Base-by-base conservation (phyloP, 2,113 vertebrate species). In the Lampris incognitus region DNA sequence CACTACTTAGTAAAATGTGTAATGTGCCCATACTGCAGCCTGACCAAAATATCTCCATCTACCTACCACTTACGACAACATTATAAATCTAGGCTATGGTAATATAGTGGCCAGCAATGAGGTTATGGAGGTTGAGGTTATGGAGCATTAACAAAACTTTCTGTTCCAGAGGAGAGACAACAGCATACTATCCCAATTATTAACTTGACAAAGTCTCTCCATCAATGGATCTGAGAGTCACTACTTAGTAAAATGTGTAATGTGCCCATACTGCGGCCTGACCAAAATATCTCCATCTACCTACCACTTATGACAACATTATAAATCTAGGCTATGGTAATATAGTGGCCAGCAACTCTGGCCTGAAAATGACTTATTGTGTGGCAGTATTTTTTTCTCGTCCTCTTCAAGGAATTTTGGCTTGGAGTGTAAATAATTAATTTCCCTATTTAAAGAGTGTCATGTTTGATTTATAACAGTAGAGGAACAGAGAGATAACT, bases 351-450 rank as follows among this genome's bases (percentile, higher is more conserved):
- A 81, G 72, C 66, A 78, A 83, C 82, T 83, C 77, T 68, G 78
- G 64, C 71, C 70, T 62, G 73, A 70, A 91, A 87, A 91, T 93
- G 89, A 91, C 85, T 93, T 91, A 92, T 89, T 86, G 74, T 82
- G 76, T 86, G 82, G 87, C 90, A 78, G 65, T 81, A 69, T 84
- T 91, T 88, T 81, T 83, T 76, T 76, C 66, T 72, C 52, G 46
- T 89, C 79, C 75, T 90, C 78, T 92, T 88, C 86, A 84, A 92
- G 91, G 86, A 92, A 90, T 93, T 93, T 93, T 93, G 85, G 86
- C 89, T 88, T 91, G 75, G 86, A 87, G 84, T 91, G 88, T 93
- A 93, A 93, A 93, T 93, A 93, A 93, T 93, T 93, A 91, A 93
- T 92, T 92, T 89, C 88, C 89, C 91, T 88, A 93, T 93, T 93